Evolutionary conservation across 2,113 vertebrate species (phyloP).

Genomic region (Isurus oxyrinchus): DNA sequence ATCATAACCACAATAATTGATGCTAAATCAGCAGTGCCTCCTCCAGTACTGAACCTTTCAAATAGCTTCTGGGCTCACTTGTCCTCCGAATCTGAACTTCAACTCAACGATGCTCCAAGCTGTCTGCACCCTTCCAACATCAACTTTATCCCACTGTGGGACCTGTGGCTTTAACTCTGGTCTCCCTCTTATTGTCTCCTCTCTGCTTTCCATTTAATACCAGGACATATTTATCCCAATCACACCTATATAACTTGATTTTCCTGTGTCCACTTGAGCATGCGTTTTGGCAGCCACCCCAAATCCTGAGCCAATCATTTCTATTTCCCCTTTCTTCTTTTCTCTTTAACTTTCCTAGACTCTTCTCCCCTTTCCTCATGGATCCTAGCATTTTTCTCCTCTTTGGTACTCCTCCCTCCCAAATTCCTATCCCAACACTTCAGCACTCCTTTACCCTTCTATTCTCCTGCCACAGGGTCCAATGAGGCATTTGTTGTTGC

Average conservation of each 20-base stretch:
- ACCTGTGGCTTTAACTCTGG: too few species aligned
- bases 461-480: background rate
- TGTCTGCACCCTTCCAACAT: background rate
- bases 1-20: background rate
- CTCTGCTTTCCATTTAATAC: too few species aligned
- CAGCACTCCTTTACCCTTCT: background rate
- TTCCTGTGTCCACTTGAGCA: background rate
- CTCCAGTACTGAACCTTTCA: background rate
- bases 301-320: background rate
- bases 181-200: too few species aligned
- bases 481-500: background rate
- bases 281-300: background rate
- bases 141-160: background rate
- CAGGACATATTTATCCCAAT: background rate
- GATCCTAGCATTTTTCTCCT: background rate
- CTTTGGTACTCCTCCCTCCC: background rate
- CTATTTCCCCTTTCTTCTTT: background rate
- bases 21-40: background rate
- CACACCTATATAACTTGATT: background rate
- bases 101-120: background rate
- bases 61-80: background rate
- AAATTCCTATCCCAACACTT: background rate
- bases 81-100: background rate
- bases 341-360: too few species aligned
- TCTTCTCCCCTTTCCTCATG: background rate